Evolutionary conservation across 2,888 invertebrate species (phyloP).

Genomic region (Caenorhabditis doughertyi): DNA sequence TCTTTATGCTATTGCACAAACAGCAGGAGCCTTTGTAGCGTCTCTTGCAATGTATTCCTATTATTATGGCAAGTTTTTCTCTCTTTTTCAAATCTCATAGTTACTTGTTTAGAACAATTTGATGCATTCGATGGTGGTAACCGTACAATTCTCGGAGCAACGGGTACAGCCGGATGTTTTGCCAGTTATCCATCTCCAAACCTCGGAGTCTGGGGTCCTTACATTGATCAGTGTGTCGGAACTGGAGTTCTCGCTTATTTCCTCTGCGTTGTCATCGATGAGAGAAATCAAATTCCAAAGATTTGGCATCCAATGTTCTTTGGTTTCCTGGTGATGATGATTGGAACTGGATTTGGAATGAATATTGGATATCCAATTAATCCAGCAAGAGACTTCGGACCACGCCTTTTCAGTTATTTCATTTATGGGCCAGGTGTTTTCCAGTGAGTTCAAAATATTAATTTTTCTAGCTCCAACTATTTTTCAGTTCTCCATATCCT

Average conservation of each 20-base stretch:
- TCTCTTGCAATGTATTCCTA: slow-evolving; percentile 73
- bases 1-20: slow-evolving; percentile 69
- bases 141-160: slow-evolving; percentile 66
- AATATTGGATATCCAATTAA: slow-evolving; percentile 77
- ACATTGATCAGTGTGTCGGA: slow-evolving; percentile 79
- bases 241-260: slow-evolving; percentile 78
- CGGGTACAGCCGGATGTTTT: slow-evolving; percentile 75
- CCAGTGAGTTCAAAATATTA: slow-evolving; percentile 50
- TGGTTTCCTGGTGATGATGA: slow-evolving; percentile 77
- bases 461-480: no score
- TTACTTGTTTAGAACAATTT: slow-evolving; percentile 77
- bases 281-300: slow-evolving; percentile 78
- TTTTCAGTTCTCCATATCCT: slow-evolving; percentile 67
- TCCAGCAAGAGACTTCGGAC: slow-evolving; percentile 79
- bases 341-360: slow-evolving; percentile 79
- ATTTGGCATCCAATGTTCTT: slow-evolving; percentile 73
- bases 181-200: slow-evolving; percentile 74
- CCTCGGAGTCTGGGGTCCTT: slow-evolving; percentile 69
- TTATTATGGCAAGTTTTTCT: slow-evolving; percentile 71
- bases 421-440: slow-evolving; percentile 79
- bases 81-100: no score
- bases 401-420: slow-evolving; percentile 77
- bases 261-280: slow-evolving; percentile 75
- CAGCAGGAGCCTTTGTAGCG: slow-evolving; percentile 75
- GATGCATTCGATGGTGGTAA: slow-evolving; percentile 72